phyloP scores from a whole-genome alignment of 2,888 invertebrate species.

The Heliconius aoede region DNA sequence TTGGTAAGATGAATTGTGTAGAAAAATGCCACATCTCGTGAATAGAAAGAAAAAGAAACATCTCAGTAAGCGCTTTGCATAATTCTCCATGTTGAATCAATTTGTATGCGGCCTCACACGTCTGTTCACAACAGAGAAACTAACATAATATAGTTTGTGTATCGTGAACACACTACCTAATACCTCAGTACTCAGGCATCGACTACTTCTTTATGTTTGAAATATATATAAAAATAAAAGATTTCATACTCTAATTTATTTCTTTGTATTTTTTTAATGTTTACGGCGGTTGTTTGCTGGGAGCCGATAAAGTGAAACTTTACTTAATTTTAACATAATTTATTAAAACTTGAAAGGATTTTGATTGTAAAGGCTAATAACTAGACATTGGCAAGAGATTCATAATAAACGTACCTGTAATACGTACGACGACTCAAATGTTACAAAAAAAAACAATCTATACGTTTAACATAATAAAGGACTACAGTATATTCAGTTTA shows the following conservation, averaged over 20 bases:
- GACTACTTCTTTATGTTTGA: not conserved
- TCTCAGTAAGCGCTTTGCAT: slow-evolving; percentile 27
- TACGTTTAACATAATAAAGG: not conserved
- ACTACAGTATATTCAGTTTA: not conserved
- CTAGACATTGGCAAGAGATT: not conserved
- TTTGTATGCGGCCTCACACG: slow-evolving; percentile 68
- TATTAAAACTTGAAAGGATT: too few species aligned
- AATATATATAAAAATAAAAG: not conserved
- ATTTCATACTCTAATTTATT: not conserved
- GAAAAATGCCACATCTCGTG: not conserved
- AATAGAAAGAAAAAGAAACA: slow-evolving; percentile 23
- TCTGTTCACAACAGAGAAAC: slow-evolving; percentile 40
- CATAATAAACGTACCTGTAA: not conserved
- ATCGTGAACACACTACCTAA: slow-evolving; percentile 13
- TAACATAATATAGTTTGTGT: slow-evolving; percentile 12
- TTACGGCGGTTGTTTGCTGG: too few species aligned
- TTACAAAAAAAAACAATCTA: not conserved
- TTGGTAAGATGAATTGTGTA: not conserved
- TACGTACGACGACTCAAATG: not conserved
- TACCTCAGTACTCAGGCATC: not conserved
- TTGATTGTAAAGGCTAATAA: too few species aligned
- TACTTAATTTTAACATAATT: too few species aligned
- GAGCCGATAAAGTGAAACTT: too few species aligned
- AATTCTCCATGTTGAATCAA: slow-evolving; percentile 42
- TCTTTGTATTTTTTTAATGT: not conserved